A percentile compares a stretch with the other conserved stretches of the same genome.
Conservation (phyloP, 2,888 invertebrate genomes). For the Hypselothyrea guttata region DNA sequence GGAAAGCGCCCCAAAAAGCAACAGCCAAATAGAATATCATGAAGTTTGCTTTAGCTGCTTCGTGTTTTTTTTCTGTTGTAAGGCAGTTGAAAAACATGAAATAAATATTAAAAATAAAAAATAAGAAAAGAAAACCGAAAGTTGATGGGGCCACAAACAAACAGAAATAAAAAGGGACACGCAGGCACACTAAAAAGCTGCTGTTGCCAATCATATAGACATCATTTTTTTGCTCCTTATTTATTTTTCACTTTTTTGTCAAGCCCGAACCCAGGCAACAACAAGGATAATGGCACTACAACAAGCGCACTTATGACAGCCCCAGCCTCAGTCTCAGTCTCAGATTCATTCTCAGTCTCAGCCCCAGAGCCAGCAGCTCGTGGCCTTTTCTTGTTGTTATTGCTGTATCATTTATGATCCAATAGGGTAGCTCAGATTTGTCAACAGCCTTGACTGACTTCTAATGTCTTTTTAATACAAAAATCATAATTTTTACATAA, state of each 20-base stretch:
- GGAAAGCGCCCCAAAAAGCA: slow-evolving; percentile 47
- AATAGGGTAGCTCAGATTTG: slow-evolving; percentile 9
- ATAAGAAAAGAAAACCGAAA: slow-evolving; percentile 46
- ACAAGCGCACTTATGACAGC: slow-evolving; percentile 50
- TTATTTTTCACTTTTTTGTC: slow-evolving; percentile 32
- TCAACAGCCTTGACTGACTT: background rate
- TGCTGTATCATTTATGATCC: slow-evolving; percentile 13
- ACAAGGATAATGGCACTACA: slow-evolving; percentile 57
- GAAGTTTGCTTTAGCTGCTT: slow-evolving; percentile 46
- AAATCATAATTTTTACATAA: no score
- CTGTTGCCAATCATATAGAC: slow-evolving; percentile 74
- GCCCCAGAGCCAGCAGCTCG: background rate
- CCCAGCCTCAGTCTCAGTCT: slow-evolving; percentile 13
- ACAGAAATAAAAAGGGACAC: slow-evolving; percentile 53
- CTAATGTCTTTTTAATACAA: no score
- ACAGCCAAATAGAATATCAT: slow-evolving; percentile 54
- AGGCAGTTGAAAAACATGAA: slow-evolving; percentile 59
- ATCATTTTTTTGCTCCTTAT: slow-evolving; percentile 22
- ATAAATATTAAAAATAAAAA: slow-evolving; percentile 62
- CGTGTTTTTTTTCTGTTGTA: slow-evolving; percentile 21
- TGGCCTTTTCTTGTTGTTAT: slow-evolving; percentile 16
- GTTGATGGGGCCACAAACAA: slow-evolving; percentile 55
- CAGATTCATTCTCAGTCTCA: background rate
- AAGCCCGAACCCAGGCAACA: slow-evolving; percentile 40
- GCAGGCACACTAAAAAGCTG: slow-evolving; percentile 64